Conservation (phyloP, 2,113 vertebrate genomes). For the Hypocryptadius cinnamomeus region DNA sequence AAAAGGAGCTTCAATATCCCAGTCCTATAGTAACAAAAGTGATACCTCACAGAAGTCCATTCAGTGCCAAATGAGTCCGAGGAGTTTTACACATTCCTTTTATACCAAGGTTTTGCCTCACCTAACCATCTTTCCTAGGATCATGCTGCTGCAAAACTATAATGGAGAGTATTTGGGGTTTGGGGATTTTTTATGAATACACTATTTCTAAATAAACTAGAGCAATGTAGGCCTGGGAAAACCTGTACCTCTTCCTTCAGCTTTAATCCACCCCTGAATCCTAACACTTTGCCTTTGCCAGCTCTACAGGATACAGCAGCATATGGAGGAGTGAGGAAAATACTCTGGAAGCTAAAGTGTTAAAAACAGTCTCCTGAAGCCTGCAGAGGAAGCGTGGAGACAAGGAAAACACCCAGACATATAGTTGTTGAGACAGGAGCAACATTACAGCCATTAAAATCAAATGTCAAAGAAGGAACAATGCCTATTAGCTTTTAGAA, state of each 20-base stretch:
- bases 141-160: not conserved
- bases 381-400: not conserved
- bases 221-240: not conserved
- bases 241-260: not conserved
- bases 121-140: not conserved
- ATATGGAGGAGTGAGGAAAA: not conserved
- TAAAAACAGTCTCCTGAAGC: conserved; percentile 29
- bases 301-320: not conserved
- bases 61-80: not conserved
- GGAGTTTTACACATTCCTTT: not conserved
- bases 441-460: conserved; percentile 67
- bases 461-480: conserved; percentile 59
- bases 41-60: not conserved
- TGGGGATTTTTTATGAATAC: not conserved
- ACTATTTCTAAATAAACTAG: not conserved
- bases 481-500: conserved; percentile 62
- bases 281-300: not conserved
- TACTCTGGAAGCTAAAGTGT: conserved; percentile 2
- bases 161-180: not conserved
- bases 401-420: conserved; percentile 38
- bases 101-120: not conserved
- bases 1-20: conserved; percentile 18
- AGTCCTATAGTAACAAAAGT: not conserved
- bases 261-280: not conserved
- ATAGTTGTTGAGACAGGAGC: conserved; percentile 51